A percentile compares a stretch with the other conserved stretches of the same genome.
phyloP scores from a whole-genome alignment of 1,140 invertebrate genomes.

The Ctenoplectra terminalis region DNA sequence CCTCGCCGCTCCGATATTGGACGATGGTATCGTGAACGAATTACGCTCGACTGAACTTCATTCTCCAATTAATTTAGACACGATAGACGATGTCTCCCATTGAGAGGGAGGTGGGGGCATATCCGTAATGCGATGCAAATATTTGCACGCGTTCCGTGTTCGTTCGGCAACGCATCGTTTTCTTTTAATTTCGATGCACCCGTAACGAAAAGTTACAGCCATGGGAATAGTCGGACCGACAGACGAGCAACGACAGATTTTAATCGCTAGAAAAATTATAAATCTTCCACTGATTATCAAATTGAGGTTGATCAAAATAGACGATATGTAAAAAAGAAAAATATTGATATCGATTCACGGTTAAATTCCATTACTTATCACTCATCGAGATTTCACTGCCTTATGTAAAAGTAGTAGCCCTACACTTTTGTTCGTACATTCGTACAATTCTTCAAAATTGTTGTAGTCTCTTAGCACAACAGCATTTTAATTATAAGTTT shows the following conservation, averaged over 20 bases:
- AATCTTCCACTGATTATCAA: background rate
- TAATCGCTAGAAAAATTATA: too few species aligned
- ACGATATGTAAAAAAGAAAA: background rate
- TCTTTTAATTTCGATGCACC: background rate
- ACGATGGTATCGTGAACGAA: constrained; percentile 27
- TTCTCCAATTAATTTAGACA: constrained; percentile 44
- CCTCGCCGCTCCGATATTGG: constrained; percentile 28
- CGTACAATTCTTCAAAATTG: background rate
- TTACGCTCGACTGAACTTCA: constrained; percentile 13
- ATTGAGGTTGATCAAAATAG: background rate
- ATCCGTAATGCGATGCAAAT: background rate
- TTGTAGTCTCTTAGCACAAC: background rate
- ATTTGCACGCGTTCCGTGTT: background rate
- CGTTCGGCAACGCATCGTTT: background rate
- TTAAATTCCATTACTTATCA: too few species aligned
- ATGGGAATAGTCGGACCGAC: background rate
- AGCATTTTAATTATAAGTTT: background rate
- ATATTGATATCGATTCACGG: too few species aligned
- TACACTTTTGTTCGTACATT: too few species aligned
- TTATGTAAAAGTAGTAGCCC: too few species aligned
- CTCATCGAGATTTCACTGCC: too few species aligned
- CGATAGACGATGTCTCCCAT: background rate
- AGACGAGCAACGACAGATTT: too few species aligned
- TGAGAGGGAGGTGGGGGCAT: background rate
- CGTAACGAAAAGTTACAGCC: background rate